phyloP scores from a whole-genome alignment of 2,113 vertebrate genomes.

The Corvus moneduloides region DNA sequence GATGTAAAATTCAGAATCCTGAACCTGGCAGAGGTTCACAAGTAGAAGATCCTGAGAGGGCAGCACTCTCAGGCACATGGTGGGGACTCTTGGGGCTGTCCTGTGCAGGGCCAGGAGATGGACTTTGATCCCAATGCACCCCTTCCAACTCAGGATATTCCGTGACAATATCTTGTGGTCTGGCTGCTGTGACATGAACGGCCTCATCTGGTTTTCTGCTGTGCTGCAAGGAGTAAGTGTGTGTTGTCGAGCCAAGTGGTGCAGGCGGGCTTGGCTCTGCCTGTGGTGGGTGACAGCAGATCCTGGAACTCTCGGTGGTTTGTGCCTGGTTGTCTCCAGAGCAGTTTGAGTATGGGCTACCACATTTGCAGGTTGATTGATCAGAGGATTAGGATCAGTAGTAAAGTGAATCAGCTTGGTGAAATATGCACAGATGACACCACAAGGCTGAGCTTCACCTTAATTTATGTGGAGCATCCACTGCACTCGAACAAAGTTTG shows the following conservation, averaged over 20 bases:
- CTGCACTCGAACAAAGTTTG: background rate
- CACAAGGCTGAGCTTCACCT: background rate
- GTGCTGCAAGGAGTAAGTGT: background rate
- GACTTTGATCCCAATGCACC: fast-evolving
- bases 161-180: too few relatives aligned
- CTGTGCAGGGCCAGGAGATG: too few relatives aligned
- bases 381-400: background rate
- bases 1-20: background rate
- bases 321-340: background rate
- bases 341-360: background rate
- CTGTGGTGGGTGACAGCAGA: background rate
- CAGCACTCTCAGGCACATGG: fast-evolving
- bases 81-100: background rate
- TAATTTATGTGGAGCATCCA: background rate
- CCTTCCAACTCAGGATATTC: background rate
- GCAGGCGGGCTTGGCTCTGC: background rate
- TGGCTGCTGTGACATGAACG: background rate
- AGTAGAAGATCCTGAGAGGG: too few relatives aligned
- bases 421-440: background rate
- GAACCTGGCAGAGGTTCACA: background rate
- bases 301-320: background rate
- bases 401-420: background rate
- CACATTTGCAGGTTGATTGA: background rate
- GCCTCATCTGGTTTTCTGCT: background rate
- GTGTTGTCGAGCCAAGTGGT: background rate